A percentile compares a stretch with the other conserved stretches of the same genome.
These are phyloP conservation scores for Menidia menidia DNA, from an alignment of 2,797 vertebrate species.

Conservation along the genomic window DNA sequence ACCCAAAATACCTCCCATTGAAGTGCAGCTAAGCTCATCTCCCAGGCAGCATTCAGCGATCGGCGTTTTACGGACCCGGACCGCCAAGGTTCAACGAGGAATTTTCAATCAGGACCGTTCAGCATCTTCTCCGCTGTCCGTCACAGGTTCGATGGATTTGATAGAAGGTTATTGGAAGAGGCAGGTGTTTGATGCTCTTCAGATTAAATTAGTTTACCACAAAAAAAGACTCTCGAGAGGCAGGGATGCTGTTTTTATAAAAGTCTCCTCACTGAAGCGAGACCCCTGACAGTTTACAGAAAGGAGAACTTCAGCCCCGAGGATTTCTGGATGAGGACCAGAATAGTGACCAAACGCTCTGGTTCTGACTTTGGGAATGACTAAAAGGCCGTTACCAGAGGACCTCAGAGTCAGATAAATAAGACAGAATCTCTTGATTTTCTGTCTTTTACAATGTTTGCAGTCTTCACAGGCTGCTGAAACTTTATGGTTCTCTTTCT, in stretches of 20 bases:
- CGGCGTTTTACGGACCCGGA: conserved; percentile 25
- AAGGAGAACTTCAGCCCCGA: background rate
- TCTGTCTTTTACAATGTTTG: too few relatives aligned
- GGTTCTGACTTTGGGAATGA: too few relatives aligned
- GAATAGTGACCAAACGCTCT: too few relatives aligned
- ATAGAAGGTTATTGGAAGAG: conserved; percentile 45
- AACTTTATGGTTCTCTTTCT: too few relatives aligned
- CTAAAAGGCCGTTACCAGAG: too few relatives aligned
- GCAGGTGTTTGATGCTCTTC: conserved; percentile 26
- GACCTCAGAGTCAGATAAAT: too few relatives aligned
- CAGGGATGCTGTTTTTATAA: background rate
- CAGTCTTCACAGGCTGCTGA: too few relatives aligned
- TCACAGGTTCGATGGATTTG: conserved; percentile 46
- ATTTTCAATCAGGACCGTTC: conserved; percentile 61
- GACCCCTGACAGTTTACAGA: background rate
- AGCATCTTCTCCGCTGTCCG: conserved; percentile 42
- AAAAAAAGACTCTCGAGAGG: background rate
- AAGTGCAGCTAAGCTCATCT: conserved; percentile 54
- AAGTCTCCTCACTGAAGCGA: background rate
- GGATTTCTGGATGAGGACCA: too few relatives aligned
- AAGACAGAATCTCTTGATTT: too few relatives aligned
- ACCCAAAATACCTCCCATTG: conserved; percentile 63
- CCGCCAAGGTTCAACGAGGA: conserved; percentile 48
- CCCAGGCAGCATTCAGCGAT: conserved; percentile 31
- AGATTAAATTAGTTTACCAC: conserved; percentile 28